phyloP scores from a whole-genome alignment of 2,888 invertebrate species.

The Xylophagus ater region DNA sequence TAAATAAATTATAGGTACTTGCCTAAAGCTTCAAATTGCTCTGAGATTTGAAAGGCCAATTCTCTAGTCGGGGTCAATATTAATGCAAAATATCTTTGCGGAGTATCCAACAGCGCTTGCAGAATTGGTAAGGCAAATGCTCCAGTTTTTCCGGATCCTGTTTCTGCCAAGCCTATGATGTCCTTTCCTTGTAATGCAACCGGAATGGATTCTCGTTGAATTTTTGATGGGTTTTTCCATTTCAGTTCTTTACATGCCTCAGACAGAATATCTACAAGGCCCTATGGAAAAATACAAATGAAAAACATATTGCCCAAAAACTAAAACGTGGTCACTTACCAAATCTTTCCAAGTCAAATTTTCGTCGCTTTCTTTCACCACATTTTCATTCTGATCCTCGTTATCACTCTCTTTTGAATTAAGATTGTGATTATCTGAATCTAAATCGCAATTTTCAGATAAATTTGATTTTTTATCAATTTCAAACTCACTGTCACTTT shows the following conservation, averaged over 20 bases:
- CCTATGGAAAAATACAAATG: conserved; percentile 48
- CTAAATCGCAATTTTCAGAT: conserved; percentile 13
- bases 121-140: conserved; percentile 95
- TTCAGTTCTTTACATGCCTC: conserved; percentile 85
- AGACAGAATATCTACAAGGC: conserved; percentile 79
- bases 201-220: conserved; percentile 90
- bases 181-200: conserved; percentile 77
- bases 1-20: conserved; percentile 29
- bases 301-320: neutral
- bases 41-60: conserved; percentile 94
- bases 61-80: conserved; percentile 95
- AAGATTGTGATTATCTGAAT: conserved; percentile 19
- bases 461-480: conserved; percentile 5
- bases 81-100: conserved; percentile 87
- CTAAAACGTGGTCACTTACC: conserved; percentile 36
- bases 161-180: conserved; percentile 56
- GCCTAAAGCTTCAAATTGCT: conserved; percentile 96
- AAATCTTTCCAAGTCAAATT: conserved; percentile 48
- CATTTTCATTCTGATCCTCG: conserved; percentile 11
- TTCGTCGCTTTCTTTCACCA: conserved; percentile 17
- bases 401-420: conserved; percentile 19
- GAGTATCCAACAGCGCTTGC: conserved; percentile 78
- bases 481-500: conserved; percentile 7
- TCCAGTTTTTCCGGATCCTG: conserved; percentile 82
- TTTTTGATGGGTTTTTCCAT: conserved; percentile 91